phyloP scores from a whole-genome alignment of 2,113 vertebrate species.

The Ptilonorhynchus violaceus region DNA sequence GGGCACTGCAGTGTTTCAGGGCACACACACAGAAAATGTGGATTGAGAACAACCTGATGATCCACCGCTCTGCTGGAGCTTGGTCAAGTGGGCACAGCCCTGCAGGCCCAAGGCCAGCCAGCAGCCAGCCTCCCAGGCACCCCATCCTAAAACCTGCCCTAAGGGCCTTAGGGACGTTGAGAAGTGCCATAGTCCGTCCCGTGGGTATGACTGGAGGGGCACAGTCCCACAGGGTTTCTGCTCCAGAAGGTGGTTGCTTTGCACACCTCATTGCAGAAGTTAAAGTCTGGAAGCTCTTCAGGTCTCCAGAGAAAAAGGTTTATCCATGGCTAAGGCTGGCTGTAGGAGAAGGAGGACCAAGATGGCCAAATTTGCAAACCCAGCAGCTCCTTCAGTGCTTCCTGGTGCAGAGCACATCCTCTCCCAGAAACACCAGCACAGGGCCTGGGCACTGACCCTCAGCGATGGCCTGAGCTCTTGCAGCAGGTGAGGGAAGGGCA shows the following conservation, averaged over 20 bases:
- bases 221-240: background rate
- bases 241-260: background rate
- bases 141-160: background rate
- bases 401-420: background rate
- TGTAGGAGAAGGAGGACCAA: background rate
- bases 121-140: background rate
- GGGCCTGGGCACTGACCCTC: background rate
- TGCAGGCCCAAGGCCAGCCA: background rate
- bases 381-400: background rate
- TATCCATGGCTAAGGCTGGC: background rate
- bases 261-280: background rate
- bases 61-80: background rate
- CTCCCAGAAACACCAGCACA: background rate
- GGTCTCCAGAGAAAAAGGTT: background rate
- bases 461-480: background rate
- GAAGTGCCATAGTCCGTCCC: background rate
- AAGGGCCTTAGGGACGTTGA: background rate
- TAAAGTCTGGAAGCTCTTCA: background rate
- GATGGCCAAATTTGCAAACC: background rate
- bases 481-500: background rate
- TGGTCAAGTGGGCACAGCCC: background rate
- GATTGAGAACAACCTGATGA: background rate
- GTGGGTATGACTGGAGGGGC: accelerated
- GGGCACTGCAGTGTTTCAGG: background rate
- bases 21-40: background rate